Evolutionary conservation across 2,113 vertebrate genomes (phyloP).

Genomic region (Myotis davidii): DNA sequence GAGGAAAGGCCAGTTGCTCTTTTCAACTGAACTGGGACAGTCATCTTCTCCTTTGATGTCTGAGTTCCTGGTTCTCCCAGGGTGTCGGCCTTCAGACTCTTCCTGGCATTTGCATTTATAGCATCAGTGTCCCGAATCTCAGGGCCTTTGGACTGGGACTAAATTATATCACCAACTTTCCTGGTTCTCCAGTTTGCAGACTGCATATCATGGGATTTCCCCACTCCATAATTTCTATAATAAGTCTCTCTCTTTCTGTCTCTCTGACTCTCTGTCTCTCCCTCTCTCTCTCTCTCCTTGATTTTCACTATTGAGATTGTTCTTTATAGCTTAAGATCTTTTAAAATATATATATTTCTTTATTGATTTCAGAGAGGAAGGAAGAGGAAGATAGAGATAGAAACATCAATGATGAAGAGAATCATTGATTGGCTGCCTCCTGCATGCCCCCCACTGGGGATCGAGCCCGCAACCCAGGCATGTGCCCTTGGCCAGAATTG

Average conservation of each 20-base stretch:
- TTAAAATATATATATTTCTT: background rate
- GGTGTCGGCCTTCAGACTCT: background rate
- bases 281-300: background rate
- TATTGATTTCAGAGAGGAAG: too few species aligned
- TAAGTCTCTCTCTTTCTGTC: background rate
- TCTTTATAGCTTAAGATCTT: background rate
- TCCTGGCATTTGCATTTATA: background rate
- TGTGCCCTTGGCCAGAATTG: too few species aligned
- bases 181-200: background rate
- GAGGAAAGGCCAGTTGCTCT: background rate
- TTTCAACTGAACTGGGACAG: background rate
- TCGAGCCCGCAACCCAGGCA: too few species aligned
- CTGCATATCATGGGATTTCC: background rate
- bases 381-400: too few species aligned
- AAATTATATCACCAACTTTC: background rate
- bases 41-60: background rate
- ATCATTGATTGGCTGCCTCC: too few species aligned
- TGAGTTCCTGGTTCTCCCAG: background rate
- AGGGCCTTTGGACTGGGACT: background rate
- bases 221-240: background rate
- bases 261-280: too few species aligned
- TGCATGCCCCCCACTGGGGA: too few species aligned
- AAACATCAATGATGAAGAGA: too few species aligned
- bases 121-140: background rate
- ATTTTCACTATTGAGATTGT: background rate